Evolutionary conservation across 2,888 invertebrate genomes (phyloP).

Genomic region (Oxytorus armatus): DNA sequence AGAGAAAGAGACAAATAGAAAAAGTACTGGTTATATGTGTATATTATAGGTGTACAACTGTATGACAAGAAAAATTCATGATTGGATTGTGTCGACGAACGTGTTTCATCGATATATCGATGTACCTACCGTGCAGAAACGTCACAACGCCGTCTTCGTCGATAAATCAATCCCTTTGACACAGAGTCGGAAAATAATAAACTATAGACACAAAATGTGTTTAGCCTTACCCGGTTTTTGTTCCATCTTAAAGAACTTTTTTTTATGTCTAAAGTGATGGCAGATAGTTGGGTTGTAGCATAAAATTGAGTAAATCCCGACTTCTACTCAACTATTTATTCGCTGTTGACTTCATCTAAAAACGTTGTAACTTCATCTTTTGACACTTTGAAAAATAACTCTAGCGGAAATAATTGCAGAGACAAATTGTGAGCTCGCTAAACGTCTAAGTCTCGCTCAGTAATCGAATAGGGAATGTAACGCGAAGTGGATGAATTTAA

Average conservation of each 20-base stretch:
- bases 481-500: slow-evolving; percentile 35
- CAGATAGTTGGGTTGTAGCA: too few species aligned
- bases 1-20: slow-evolving; percentile 34
- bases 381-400: too few species aligned
- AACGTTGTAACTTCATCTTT: too few species aligned
- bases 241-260: neutral
- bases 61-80: slow-evolving; percentile 35
- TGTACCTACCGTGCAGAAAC: neutral
- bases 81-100: slow-evolving; percentile 41
- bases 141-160: neutral
- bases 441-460: neutral
- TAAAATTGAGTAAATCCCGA: too few species aligned
- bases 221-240: too few species aligned
- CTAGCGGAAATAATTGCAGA: neutral
- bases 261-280: too few species aligned
- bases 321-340: neutral
- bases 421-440: neutral
- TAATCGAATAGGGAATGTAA: neutral
- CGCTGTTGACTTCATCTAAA: neutral
- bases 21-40: neutral
- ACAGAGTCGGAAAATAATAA: neutral
- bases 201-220: too few species aligned
- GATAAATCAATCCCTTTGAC: slow-evolving; percentile 5
- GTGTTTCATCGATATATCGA: slow-evolving; percentile 66
- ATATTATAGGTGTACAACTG: slow-evolving; percentile 14